These are phyloP conservation scores for Pseudoatta argentina DNA, from an alignment of 1,140 invertebrate species.

Conservation along the genomic window DNA sequence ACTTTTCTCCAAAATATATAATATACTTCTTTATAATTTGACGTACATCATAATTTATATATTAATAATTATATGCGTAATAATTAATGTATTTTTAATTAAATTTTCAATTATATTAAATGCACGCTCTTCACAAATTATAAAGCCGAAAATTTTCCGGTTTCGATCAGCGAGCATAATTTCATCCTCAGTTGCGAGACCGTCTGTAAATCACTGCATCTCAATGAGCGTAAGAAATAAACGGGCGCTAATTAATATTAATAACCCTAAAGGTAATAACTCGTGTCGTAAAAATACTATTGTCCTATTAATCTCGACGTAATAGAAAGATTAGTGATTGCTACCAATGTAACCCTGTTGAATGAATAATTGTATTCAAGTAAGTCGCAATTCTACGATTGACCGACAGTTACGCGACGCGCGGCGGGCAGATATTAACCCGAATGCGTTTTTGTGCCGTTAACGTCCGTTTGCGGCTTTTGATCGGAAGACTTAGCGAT, in stretches of 20 bases:
- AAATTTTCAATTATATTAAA: background rate
- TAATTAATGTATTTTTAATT: background rate
- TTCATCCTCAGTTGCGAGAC: background rate
- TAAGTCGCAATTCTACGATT: slow-evolving; percentile 9
- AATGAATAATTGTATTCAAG: slow-evolving; percentile 30
- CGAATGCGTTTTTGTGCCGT: background rate
- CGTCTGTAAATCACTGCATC: slow-evolving; percentile 13
- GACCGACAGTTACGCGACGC: background rate
- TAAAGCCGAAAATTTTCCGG: background rate
- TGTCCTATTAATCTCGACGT: slow-evolving; percentile 42
- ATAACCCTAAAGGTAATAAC: slow-evolving; percentile 32
- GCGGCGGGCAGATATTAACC: background rate
- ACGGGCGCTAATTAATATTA: slow-evolving; percentile 52
- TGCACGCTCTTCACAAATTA: background rate
- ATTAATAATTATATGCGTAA: background rate
- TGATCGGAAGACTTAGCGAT: background rate
- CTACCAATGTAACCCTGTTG: background rate
- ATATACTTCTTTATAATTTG: background rate
- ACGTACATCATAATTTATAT: background rate
- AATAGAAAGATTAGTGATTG: slow-evolving; percentile 33
- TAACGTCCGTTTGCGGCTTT: background rate
- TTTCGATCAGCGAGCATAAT: slow-evolving; percentile 1
- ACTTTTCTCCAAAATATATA: background rate
- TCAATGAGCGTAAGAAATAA: slow-evolving; percentile 39
- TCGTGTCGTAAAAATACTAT: slow-evolving; percentile 40